Conservation (phyloP, 2,113 vertebrate genomes). For the Xiphophorus hellerii region DNA sequence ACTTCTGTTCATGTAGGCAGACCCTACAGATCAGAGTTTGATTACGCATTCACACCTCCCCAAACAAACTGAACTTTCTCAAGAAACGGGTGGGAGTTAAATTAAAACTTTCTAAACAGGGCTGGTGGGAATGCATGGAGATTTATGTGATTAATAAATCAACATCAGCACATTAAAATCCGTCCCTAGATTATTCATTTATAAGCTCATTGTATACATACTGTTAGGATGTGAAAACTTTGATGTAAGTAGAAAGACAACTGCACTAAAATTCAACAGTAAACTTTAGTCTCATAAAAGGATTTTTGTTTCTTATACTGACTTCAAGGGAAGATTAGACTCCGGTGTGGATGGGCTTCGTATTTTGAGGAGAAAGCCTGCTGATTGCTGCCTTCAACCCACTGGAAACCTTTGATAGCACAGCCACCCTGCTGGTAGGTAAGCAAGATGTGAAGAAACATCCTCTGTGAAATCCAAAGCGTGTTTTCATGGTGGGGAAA, state of each 20-base stretch:
- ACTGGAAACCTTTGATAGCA: constrained; percentile 22
- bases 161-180: too few relatives aligned
- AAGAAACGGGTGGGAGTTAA: too few relatives aligned
- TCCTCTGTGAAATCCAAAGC: constrained; percentile 10
- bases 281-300: not conserved
- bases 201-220: not conserved
- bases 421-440: constrained; percentile 11
- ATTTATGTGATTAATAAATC: too few relatives aligned
- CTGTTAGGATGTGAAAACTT: not conserved
- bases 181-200: too few relatives aligned
- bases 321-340: constrained; percentile 24
- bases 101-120: too few relatives aligned
- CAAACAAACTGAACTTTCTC: too few relatives aligned
- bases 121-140: too few relatives aligned
- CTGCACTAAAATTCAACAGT: not conserved
- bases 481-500: constrained; percentile 13
- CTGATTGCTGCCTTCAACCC: constrained; percentile 24
- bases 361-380: not conserved
- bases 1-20: too few relatives aligned
- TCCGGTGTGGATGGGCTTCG: constrained; percentile 2
- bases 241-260: not conserved
- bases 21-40: too few relatives aligned
- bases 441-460: constrained; percentile 17
- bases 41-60: too few relatives aligned
- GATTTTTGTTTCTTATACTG: not conserved